A percentile compares a stretch with the other conserved stretches of the same genome.
Evolutionary conservation across 2,113 vertebrate species (phyloP).

Genomic region (Gorsachius goisagi): DNA sequence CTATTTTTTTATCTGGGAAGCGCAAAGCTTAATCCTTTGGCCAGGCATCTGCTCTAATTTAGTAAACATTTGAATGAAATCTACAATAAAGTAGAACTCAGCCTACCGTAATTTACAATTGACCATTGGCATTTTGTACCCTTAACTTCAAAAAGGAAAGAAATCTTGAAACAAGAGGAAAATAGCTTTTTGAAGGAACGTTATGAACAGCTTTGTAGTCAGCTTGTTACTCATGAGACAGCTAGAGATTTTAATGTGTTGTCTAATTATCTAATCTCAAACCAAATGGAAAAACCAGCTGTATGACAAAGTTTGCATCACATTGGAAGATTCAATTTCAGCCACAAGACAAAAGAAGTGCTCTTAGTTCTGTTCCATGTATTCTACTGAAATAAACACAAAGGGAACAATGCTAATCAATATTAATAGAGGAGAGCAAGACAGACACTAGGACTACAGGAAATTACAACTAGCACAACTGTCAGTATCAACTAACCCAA

Average conservation of each 20-base stretch:
- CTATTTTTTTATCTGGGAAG: neutral
- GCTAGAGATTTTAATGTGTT: neutral
- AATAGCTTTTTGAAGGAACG: neutral
- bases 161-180: neutral
- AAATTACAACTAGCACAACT: neutral
- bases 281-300: neutral
- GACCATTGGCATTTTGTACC: neutral
- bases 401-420: neutral
- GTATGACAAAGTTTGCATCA: accelerated
- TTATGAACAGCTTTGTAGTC: neutral
- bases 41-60: neutral
- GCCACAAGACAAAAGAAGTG: neutral
- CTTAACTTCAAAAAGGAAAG: neutral
- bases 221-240: neutral
- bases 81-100: neutral
- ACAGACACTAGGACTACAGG: neutral
- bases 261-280: neutral
- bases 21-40: neutral
- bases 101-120: neutral
- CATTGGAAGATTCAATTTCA: neutral
- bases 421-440: neutral
- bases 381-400: neutral
- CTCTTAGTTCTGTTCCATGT: neutral
- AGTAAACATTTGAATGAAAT: neutral
- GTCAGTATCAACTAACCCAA: neutral